Percentiles rank a stretch among this genome's conserved stretches.
phyloP scores from a whole-genome alignment of 2,113 vertebrate genomes.

The Delphinapterus leucas region DNA sequence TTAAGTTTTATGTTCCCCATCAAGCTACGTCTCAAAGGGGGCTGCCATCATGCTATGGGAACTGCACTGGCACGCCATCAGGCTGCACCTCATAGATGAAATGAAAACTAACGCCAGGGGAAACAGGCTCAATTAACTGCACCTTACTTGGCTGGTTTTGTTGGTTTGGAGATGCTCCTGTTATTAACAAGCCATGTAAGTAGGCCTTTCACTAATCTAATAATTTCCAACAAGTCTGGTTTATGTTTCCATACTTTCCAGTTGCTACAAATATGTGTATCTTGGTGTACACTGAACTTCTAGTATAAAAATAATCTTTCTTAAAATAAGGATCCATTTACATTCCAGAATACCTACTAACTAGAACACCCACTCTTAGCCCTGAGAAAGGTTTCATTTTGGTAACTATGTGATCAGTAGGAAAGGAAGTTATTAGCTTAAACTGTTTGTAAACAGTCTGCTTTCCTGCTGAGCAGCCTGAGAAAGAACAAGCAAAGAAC shows the following conservation, averaged over 20 bases:
- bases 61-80: not conserved
- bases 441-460: slow-evolving; percentile 66
- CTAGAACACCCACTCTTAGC: slow-evolving; percentile 45
- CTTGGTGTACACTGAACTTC: slow-evolving; percentile 26
- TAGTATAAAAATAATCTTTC: slow-evolving; percentile 62
- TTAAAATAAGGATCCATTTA: slow-evolving; percentile 53
- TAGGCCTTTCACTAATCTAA: not conserved
- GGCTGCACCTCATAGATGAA: not conserved
- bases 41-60: not conserved
- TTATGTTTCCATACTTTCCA: slow-evolving; percentile 25
- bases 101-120: not conserved
- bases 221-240: not conserved
- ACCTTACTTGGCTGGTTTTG: not conserved
- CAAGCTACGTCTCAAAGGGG: not conserved
- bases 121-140: not conserved
- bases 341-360: slow-evolving; percentile 61
- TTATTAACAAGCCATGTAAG: not conserved
- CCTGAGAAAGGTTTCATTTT: slow-evolving; percentile 50
- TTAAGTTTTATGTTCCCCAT: not conserved
- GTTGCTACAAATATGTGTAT: slow-evolving; percentile 5
- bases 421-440: slow-evolving; percentile 48
- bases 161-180: not conserved
- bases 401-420: slow-evolving; percentile 14
- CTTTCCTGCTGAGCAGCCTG: slow-evolving; percentile 23
- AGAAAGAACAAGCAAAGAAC: slow-evolving; percentile 16